A percentile compares a stretch with the other conserved stretches of the same genome.
phyloP scores from a whole-genome alignment of 2,888 invertebrate species.

The Parnassius apollo region DNA sequence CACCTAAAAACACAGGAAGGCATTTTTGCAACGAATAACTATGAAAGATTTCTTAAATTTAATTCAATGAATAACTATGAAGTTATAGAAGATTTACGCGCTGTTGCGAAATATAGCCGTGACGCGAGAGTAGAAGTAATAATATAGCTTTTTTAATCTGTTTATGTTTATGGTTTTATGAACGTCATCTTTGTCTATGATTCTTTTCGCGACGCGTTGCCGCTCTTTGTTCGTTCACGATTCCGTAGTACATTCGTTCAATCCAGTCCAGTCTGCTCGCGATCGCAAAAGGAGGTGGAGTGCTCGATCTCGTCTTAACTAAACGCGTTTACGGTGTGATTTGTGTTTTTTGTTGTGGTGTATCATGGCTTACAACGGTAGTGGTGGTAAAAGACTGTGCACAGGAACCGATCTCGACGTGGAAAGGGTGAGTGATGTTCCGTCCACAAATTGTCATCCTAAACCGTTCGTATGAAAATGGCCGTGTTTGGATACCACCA shows the following conservation, averaged over 20 bases:
- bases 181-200: constrained; percentile 26
- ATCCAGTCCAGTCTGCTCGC: constrained; percentile 68
- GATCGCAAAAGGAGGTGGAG: constrained; percentile 53
- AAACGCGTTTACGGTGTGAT: constrained; percentile 76
- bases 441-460: constrained; percentile 47
- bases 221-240: constrained; percentile 35
- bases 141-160: constrained; percentile 9
- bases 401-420: constrained; percentile 75
- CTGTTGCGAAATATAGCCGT: too few species aligned
- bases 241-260: constrained; percentile 49
- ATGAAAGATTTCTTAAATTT: too few species aligned
- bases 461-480: constrained; percentile 67
- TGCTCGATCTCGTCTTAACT: constrained; percentile 46
- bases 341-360: constrained; percentile 82
- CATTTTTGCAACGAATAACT: too few species aligned
- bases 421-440: constrained; percentile 69
- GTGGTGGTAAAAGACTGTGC: constrained; percentile 81
- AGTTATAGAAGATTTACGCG: too few species aligned
- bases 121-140: too few species aligned
- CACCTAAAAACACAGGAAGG: too few species aligned
- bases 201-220: constrained; percentile 32
- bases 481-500: constrained; percentile 70
- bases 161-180: constrained; percentile 12
- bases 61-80: too few species aligned
- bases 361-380: constrained; percentile 87